A percentile compares a stretch with the other conserved stretches of the same genome.
Evolutionary conservation across 2,797 vertebrate genomes (phyloP).

Genomic region (Sebastolobus alascanus): DNA sequence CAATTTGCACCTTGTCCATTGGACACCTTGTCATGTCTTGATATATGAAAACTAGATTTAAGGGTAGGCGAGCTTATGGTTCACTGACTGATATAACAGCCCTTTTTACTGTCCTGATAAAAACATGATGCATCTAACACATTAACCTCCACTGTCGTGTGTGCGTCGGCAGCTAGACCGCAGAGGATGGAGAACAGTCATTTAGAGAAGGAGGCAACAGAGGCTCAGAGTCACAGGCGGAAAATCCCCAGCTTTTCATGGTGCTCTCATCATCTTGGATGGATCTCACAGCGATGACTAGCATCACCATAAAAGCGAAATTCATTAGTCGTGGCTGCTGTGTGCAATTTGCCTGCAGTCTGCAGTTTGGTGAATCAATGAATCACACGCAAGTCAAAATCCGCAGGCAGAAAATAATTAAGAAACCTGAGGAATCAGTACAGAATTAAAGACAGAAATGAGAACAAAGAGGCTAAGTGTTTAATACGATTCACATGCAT

Average conservation of each 20-base stretch:
- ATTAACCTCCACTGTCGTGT: background rate
- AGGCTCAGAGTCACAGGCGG: conserved; percentile 28
- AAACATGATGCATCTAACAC: background rate
- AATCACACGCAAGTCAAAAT: conserved; percentile 29
- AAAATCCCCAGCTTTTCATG: conserved; percentile 29
- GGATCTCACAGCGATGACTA: conserved; percentile 36
- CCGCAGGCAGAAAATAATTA: background rate
- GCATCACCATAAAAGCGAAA: conserved; percentile 25
- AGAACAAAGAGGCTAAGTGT: background rate
- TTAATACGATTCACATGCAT: background rate
- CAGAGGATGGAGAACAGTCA: conserved; percentile 5
- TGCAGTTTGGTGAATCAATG: conserved; percentile 25
- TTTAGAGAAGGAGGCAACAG: conserved; percentile 19
- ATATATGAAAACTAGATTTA: background rate
- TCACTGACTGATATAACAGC: background rate
- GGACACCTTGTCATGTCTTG: background rate
- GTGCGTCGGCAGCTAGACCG: background rate
- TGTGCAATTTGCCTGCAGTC: conserved; percentile 34
- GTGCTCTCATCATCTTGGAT: conserved; percentile 33
- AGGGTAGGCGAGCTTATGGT: background rate
- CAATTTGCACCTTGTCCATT: conserved; percentile 1
- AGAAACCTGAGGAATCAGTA: background rate
- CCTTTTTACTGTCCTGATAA: background rate
- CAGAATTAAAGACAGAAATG: background rate
- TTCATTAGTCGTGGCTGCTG: conserved; percentile 16